These are phyloP conservation scores for Dione vanillae DNA, from an alignment of 2,888 invertebrate species.

Conservation along the genomic window DNA sequence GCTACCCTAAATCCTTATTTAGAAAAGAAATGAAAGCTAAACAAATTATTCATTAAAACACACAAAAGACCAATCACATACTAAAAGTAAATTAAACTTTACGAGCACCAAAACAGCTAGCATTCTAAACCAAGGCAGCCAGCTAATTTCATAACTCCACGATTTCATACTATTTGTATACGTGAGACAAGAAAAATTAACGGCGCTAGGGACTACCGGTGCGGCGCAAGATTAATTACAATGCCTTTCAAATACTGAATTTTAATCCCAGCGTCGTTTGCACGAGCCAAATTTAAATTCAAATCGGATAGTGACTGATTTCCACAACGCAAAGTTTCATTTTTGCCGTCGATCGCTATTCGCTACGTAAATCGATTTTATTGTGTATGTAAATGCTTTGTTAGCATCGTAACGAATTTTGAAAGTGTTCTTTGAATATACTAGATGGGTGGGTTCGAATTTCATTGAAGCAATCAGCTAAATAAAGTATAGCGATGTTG, in stretches of 20 bases:
- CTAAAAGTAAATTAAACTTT: neutral
- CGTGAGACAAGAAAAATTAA: conserved; percentile 56
- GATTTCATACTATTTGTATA: conserved; percentile 62
- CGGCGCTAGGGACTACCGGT: conserved; percentile 52
- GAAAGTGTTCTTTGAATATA: neutral
- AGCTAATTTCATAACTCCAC: conserved; percentile 19
- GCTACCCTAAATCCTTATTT: no score
- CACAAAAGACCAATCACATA: neutral
- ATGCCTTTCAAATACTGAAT: conserved; percentile 61
- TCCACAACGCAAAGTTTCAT: conserved; percentile 37
- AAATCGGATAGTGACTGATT: conserved; percentile 50
- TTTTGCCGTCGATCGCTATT: conserved; percentile 29
- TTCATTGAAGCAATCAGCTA: no score
- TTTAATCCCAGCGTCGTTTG: conserved; percentile 60
- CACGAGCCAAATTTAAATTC: conserved; percentile 56
- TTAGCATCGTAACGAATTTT: neutral
- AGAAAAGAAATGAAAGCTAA: no score
- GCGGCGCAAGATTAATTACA: conserved; percentile 70
- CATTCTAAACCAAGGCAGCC: neutral
- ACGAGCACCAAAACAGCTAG: neutral
- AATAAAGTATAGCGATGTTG: no score
- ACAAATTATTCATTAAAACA: neutral
- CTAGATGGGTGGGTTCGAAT: neutral
- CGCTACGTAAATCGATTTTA: conserved; percentile 15
- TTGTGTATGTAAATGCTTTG: conserved; percentile 14